A percentile compares a stretch with the other conserved stretches of the same genome.
phyloP scores from a whole-genome alignment of 1,140 invertebrate species.

The Trichonephila clavipes region DNA sequence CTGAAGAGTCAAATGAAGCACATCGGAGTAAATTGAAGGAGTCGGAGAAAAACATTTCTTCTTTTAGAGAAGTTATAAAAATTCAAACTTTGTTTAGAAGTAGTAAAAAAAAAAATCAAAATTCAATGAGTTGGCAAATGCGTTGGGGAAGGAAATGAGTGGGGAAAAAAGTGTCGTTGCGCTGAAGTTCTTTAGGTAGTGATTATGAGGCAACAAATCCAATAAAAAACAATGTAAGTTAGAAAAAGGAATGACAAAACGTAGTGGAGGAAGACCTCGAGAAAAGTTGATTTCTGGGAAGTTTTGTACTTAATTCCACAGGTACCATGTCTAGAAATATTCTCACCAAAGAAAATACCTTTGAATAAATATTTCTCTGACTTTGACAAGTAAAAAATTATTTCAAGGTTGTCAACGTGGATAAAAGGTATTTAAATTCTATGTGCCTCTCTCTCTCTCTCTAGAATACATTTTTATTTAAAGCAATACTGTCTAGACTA shows the following conservation, averaged over 20 bases:
- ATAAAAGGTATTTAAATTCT: no score
- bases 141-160: not conserved
- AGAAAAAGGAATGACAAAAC: not conserved
- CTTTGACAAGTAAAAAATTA: no score
- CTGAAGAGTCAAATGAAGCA: constrained; percentile 68
- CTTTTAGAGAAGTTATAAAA: constrained; percentile 53
- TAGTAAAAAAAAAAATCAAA: constrained; percentile 49
- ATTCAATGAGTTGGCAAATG: constrained; percentile 28
- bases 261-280: no score
- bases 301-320: no score
- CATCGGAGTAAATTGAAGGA: constrained; percentile 56
- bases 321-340: no score
- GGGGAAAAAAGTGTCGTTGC: not conserved
- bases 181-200: not conserved
- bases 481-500: no score
- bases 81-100: constrained; percentile 58
- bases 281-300: no score
- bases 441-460: no score
- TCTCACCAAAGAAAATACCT: no score
- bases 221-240: not conserved
- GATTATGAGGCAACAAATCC: not conserved
- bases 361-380: no score
- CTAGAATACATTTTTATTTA: no score
- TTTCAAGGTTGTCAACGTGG: no score
- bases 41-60: constrained; percentile 19